A percentile compares a stretch with the other conserved stretches of the same genome.
Evolutionary conservation across 1,140 invertebrate genomes (phyloP).

Genomic region (Aphelinus atriplicis): DNA sequence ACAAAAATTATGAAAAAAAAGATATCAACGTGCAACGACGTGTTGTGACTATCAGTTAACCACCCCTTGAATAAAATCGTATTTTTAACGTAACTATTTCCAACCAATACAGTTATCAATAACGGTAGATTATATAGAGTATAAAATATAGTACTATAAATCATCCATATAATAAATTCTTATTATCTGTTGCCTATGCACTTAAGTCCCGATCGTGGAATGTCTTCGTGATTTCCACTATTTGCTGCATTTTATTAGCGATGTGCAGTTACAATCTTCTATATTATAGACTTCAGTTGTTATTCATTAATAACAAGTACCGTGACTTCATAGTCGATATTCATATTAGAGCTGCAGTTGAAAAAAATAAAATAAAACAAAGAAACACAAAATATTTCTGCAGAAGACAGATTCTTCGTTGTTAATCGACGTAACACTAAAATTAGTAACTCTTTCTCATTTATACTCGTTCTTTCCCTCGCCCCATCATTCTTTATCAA

Average conservation of each 20-base stretch:
- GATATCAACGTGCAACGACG: constrained; percentile 63
- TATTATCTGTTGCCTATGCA: constrained; percentile 56
- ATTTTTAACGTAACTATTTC: constrained; percentile 56
- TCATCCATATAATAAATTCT: constrained; percentile 55
- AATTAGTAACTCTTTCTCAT: constrained; percentile 24
- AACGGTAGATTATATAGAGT: constrained; percentile 62
- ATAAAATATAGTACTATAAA: constrained; percentile 66
- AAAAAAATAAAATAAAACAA: constrained; percentile 2
- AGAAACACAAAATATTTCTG: constrained; percentile 21
- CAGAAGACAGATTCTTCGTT: constrained; percentile 57
- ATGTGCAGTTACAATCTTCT: constrained; percentile 50
- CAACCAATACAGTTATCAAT: constrained; percentile 58
- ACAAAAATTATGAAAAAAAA: constrained; percentile 34
- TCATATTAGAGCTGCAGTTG: constrained; percentile 55
- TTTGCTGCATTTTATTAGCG: constrained; percentile 53
- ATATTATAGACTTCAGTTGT: constrained; percentile 61
- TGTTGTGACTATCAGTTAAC: constrained; percentile 56
- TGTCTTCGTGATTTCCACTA: constrained; percentile 63
- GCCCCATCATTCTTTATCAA: constrained; percentile 4
- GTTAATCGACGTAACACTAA: constrained; percentile 47
- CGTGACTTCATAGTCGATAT: constrained; percentile 56
- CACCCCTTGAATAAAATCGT: constrained; percentile 60
- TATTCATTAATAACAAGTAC: constrained; percentile 55
- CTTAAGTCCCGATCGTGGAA: constrained; percentile 66
- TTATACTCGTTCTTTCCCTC: neutral